These are phyloP conservation scores for Protomyctophum bolini DNA, from an alignment of 2,113 vertebrate genomes.

Conservation along the genomic window DNA sequence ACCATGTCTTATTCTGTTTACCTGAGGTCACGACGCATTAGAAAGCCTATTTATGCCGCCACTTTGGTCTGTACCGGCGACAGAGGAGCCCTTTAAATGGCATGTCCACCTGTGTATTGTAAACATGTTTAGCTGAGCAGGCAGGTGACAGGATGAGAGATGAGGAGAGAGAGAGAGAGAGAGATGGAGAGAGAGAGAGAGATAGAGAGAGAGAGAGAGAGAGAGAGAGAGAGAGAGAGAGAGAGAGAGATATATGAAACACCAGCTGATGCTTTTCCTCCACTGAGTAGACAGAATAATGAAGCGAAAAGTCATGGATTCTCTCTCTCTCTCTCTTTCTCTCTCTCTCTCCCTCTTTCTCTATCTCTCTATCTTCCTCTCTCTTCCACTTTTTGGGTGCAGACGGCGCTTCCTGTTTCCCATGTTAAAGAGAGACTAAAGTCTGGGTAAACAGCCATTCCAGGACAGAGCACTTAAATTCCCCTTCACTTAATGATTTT, in stretches of 20 bases:
- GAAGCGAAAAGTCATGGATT: conserved; percentile 40
- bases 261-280: conserved; percentile 32
- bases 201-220: no score
- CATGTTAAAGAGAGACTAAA: conserved; percentile 41
- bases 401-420: conserved; percentile 70
- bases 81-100: conserved; percentile 28
- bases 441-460: conserved; percentile 51
- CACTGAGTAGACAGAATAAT: conserved; percentile 51
- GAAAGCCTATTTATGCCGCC: background rate
- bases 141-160: conserved; percentile 16
- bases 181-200: no score
- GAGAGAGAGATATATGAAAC: conserved; percentile 20
- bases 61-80: conserved; percentile 5
- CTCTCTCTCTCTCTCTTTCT: conserved; percentile 19
- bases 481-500: background rate
- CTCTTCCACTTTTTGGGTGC: conserved; percentile 13
- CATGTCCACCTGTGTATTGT: conserved; percentile 40
- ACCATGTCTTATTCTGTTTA: background rate
- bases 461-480: conserved; percentile 15
- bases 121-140: conserved; percentile 36
- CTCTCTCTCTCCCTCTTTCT: conserved; percentile 30
- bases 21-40: background rate
- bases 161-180: background rate
- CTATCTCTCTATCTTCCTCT: conserved; percentile 14
- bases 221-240: no score